Evolutionary conservation across 1,140 invertebrate genomes (phyloP).

Genomic region (Drosophila murphyi): DNA sequence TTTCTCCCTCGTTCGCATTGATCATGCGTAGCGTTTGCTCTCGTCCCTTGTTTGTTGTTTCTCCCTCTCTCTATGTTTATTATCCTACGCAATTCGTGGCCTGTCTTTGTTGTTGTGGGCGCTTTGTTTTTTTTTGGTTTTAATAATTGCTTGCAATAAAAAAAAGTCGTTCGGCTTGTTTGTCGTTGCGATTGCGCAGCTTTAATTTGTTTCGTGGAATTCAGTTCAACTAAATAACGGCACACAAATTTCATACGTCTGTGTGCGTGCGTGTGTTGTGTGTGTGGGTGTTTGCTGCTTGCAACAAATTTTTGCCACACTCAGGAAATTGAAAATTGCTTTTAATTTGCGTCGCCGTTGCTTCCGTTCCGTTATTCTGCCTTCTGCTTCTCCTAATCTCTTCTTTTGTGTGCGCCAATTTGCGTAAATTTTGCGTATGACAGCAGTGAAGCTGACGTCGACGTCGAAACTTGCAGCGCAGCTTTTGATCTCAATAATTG

Average conservation of each 20-base stretch:
- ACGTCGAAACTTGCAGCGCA: slow-evolving; percentile 55
- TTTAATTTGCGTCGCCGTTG: slow-evolving; percentile 72
- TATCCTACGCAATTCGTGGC: slow-evolving; percentile 55
- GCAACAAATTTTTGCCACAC: slow-evolving; percentile 62
- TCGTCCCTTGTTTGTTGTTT: slow-evolving; percentile 38
- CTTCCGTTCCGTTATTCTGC: slow-evolving; percentile 50
- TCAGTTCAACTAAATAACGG: slow-evolving; percentile 59
- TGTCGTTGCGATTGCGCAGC: slow-evolving; percentile 13
- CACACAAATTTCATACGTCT: slow-evolving; percentile 34
- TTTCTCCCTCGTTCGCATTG: slow-evolving; percentile 24
- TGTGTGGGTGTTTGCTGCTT: slow-evolving; percentile 34
- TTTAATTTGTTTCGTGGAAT: slow-evolving; percentile 42
- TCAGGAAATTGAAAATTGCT: slow-evolving; percentile 81
- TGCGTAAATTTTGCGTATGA: slow-evolving; percentile 51
- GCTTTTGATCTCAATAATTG: slow-evolving; percentile 52
- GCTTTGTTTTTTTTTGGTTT: slow-evolving; percentile 7
- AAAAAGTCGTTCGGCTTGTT: slow-evolving; percentile 44
- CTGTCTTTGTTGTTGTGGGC: slow-evolving; percentile 21
- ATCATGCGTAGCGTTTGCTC: slow-evolving; percentile 78
- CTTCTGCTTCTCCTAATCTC: slow-evolving; percentile 7
- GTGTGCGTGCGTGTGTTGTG: neutral
- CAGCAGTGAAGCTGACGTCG: slow-evolving; percentile 11
- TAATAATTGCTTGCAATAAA: slow-evolving; percentile 38
- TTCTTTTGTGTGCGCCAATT: slow-evolving; percentile 41
- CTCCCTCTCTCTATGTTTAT: slow-evolving; percentile 36